phyloP scores from a whole-genome alignment of 1,140 invertebrate species.

The Apis dorsata region DNA sequence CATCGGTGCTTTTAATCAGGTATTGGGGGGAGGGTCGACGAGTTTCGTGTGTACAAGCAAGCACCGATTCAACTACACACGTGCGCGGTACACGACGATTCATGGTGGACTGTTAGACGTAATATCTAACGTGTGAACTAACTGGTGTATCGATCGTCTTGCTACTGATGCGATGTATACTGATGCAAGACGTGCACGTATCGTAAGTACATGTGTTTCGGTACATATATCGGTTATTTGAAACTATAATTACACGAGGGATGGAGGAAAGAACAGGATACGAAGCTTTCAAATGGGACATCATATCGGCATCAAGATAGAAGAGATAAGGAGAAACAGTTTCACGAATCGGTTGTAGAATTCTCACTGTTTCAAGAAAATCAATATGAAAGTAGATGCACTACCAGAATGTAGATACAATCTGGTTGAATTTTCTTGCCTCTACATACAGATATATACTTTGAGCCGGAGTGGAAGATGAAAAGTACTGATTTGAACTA shows the following conservation, averaged over 20 bases:
- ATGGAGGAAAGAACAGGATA: not conserved
- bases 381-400: not conserved
- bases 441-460: not conserved
- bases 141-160: conserved; percentile 58
- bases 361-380: not conserved
- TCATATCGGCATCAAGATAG: not conserved
- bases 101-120: conserved; percentile 28
- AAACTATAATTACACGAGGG: conserved; percentile 16
- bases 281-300: conserved; percentile 8
- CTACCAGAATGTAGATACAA: not conserved
- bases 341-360: not conserved
- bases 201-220: not conserved
- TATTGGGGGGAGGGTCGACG: not conserved
- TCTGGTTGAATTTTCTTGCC: not conserved
- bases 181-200: conserved; percentile 25
- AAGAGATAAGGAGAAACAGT: not conserved
- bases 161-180: conserved; percentile 40
- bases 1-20: conserved; percentile 13
- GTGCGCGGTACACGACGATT: conserved; percentile 34
- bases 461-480: not conserved
- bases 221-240: not conserved
- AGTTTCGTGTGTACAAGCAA: conserved; percentile 16
- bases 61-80: conserved; percentile 29
- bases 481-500: no score
- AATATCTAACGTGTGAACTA: conserved; percentile 16